Evolutionary conservation across 2,113 vertebrate species (phyloP), one percentile per base, ranked within the genome.

Genomic region (Phaethon lepturus): DNA sequence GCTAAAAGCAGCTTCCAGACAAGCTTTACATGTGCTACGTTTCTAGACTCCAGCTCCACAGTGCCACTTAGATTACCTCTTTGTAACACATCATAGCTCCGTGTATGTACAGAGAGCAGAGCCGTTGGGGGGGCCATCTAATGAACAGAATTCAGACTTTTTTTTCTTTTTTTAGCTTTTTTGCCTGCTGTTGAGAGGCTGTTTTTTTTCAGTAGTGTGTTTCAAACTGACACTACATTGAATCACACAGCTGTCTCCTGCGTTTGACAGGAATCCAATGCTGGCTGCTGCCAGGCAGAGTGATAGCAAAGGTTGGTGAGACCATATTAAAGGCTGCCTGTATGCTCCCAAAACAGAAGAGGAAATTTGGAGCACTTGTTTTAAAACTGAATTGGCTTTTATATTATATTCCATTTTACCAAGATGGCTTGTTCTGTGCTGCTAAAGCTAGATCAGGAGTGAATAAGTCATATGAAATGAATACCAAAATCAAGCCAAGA

Each of bases 181-280:
- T 84, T 31, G 5, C 45, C 38, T 71, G 35, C 26, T 76, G 3
- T 19, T 83, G 29, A 64, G 35, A 55, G 8, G 4, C 40, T 20
- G 16, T 44, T 14, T 6, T 25, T 52, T 38, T 62, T 35, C 6
- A 24, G 14, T 31, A 14, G 3, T 2, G 0, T 13, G 9, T 83
- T 85, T 67, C 49, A 56, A 83, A 12, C 17, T 58, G 67, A 31
- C 26, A 24, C 23, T 56, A 3, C 23, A 26, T 22, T 29, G 35
- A 91, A 53, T 88, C 26, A 44, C 33, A 47, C 18, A 58, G 7
- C 49, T 74, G 20, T 26, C 29, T 77, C 33, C 72, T 86, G 55
- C 10, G 2, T 58, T 58, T 71, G 18, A 35, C 26, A 72, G 63
- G 45, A 64, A 25, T 56, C 5, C 20, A 13, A 19, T 55, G 38